These are phyloP conservation scores for Desmophyllum pertusum DNA, from an alignment of 92 coral and sea anemone genomes.

Conservation along the genomic window DNA sequence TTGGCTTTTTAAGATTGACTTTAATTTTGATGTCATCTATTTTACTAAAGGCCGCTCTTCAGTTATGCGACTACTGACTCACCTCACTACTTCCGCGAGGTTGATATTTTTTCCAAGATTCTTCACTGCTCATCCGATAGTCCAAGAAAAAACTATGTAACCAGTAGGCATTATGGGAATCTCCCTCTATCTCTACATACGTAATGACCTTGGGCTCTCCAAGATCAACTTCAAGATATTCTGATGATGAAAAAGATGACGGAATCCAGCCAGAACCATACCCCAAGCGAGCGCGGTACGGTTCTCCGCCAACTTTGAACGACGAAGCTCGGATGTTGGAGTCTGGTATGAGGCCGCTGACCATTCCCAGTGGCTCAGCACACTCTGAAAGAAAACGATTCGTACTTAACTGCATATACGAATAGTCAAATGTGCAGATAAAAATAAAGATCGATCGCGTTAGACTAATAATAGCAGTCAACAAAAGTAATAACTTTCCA, in stretches of 20 bases:
- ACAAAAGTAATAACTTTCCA: background rate
- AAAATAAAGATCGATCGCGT: background rate
- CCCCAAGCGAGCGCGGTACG: constrained; percentile 59
- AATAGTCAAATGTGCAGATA: background rate
- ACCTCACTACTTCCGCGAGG: constrained; percentile 11
- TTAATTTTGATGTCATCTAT: too few relatives aligned
- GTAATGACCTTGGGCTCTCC: constrained; percentile 26
- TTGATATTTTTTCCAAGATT: constrained; percentile 35
- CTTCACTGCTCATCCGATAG: constrained; percentile 28
- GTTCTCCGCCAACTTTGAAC: constrained; percentile 41
- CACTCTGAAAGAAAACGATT: constrained; percentile 7
- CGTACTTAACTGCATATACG: background rate
- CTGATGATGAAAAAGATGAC: background rate
- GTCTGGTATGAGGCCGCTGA: constrained; percentile 40
- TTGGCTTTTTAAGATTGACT: too few relatives aligned
- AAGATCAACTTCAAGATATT: constrained; percentile 58
- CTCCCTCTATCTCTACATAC: constrained; percentile 48
- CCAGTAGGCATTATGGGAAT: constrained; percentile 1
- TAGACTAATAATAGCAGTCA: background rate
- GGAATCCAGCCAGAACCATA: constrained; percentile 56
- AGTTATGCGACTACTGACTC: too few relatives aligned
- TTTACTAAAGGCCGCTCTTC: too few relatives aligned
- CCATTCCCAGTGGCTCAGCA: constrained; percentile 41
- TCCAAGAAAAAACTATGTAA: constrained; percentile 16
- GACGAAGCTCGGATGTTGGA: constrained; percentile 50